phyloP scores from a whole-genome alignment of 1,140 invertebrate genomes.

The Belonocnema kinseyi region DNA sequence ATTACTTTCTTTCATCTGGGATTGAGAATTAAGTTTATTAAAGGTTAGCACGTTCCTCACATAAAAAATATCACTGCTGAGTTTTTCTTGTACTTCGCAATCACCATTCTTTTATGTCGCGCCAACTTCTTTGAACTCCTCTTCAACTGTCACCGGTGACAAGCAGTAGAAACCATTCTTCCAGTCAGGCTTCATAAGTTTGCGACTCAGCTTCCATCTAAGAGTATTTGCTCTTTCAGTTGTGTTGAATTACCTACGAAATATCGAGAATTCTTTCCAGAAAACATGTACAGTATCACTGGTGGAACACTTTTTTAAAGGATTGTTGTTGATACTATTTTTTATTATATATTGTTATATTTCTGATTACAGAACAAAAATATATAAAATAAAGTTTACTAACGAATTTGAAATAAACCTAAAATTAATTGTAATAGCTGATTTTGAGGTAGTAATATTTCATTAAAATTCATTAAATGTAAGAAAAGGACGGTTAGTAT shows the following conservation, averaged over 20 bases:
- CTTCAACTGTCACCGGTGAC: not conserved
- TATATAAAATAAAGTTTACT: no score
- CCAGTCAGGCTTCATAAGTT: slow-evolving; percentile 14
- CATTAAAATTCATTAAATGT: no score
- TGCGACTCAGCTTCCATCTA: not conserved
- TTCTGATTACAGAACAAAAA: no score
- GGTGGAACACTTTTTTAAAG: no score
- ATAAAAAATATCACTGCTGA: slow-evolving; percentile 20
- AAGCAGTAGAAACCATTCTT: not conserved
- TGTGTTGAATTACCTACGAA: not conserved
- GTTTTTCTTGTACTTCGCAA: slow-evolving; percentile 18
- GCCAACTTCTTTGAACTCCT: slow-evolving; percentile 27
- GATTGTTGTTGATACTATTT: no score
- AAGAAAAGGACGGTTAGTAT: not conserved
- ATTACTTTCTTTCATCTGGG: not conserved
- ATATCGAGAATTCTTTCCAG: no score
- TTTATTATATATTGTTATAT: no score
- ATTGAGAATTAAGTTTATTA: slow-evolving; percentile 22
- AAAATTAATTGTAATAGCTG: no score
- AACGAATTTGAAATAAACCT: no score
- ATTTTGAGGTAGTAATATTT: no score
- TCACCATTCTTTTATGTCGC: slow-evolving; percentile 15
- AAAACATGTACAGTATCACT: no score
- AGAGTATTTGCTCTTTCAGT: not conserved
- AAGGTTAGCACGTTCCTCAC: not conserved